Evolutionary conservation across 2,888 invertebrate genomes (phyloP), one percentile per base, ranked within the genome.

Genomic region (Aphodius sticticus): DNA sequence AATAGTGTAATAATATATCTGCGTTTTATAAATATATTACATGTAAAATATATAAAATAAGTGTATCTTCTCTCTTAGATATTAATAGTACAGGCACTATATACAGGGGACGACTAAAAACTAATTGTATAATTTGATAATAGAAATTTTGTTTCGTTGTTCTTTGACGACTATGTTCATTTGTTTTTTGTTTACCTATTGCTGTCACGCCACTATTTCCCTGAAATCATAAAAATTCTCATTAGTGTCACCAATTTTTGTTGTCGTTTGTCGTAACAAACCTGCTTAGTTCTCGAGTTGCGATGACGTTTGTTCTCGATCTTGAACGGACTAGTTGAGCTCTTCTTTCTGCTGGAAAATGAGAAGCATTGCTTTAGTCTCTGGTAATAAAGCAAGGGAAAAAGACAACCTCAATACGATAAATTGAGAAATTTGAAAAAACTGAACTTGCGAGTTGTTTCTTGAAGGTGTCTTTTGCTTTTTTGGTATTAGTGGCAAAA

Each of bases 281-380:
- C 94, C 93, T 93, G 77, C 93, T 93, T 84, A 94, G 90, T 89
- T 94, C 94, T 86, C 94, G 89, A 81, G 93, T 91, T 14, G 93
- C 91, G 83, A 94, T 92, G 78, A 96, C 90, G 35, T 96, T 95
- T 69, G 96, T 95, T 83, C 97, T 91, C 37, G 97, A 97, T 84
- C 97, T 91, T 83, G 97, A 97, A 84, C 97, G 90, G 85, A 96
- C 96, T 83, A 98, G 90, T 89, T 97, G 97, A 15, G 97, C 97
- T 88, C 97, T 91, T 87, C 97, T 91, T 90, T 98, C 97, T 88
- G 97, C 97, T 96, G 90, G 26, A 89, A 87, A 87, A 86, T 36
- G 36, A 72, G n/a, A 72, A 12, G 7, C 6, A 2, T 2, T 7
- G 14, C 6, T 16, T 72, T 72, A 72, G 53, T 12, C 3, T 5